A percentile compares a stretch with the other conserved stretches of the same genome.
phyloP scores from a whole-genome alignment of 1,140 invertebrate genomes.

The Protaetia brevitarsis region DNA sequence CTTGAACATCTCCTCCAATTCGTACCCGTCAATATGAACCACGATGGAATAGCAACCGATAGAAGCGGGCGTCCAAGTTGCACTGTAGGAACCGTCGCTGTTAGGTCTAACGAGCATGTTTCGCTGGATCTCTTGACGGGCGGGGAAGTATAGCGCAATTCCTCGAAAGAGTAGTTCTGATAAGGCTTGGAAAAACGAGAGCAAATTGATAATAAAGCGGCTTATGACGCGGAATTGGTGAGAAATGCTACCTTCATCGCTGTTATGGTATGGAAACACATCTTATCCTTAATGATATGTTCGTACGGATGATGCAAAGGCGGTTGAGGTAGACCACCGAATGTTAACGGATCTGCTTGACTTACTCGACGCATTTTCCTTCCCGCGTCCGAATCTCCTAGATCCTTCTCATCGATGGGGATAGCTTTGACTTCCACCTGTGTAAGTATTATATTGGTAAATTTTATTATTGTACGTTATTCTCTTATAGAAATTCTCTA shows the following conservation, averaged over 20 bases:
- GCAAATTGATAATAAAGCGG: conserved; percentile 9
- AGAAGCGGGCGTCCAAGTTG: conserved; percentile 89
- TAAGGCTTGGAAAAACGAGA: conserved; percentile 61
- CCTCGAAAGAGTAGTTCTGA: conserved; percentile 95
- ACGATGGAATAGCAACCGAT: conserved; percentile 85
- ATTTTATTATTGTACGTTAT: no score
- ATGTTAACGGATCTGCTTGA: conserved; percentile 65
- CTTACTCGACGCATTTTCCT: conserved; percentile 59
- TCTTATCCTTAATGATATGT: conserved; percentile 84
- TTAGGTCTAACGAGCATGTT: conserved; percentile 81
- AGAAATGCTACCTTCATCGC: conserved; percentile 74
- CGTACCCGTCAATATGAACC: conserved; percentile 84
- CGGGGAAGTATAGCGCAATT: conserved; percentile 80
- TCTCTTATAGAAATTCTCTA: no score
- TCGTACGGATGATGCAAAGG: conserved; percentile 79
- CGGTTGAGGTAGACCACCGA: conserved; percentile 68
- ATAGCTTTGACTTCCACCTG: conserved; percentile 49
- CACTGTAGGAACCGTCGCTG: conserved; percentile 83
- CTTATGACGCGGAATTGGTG: not conserved
- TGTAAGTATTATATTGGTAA: not conserved
- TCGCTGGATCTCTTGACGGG: conserved; percentile 73
- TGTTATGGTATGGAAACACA: conserved; percentile 91
- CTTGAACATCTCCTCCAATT: conserved; percentile 73
- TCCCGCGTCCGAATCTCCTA: conserved; percentile 53
- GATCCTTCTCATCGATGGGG: conserved; percentile 61